These are phyloP conservation scores for Lordiphosa clarofinis DNA, from an alignment of 1,140 invertebrate species.

Conservation along the genomic window DNA sequence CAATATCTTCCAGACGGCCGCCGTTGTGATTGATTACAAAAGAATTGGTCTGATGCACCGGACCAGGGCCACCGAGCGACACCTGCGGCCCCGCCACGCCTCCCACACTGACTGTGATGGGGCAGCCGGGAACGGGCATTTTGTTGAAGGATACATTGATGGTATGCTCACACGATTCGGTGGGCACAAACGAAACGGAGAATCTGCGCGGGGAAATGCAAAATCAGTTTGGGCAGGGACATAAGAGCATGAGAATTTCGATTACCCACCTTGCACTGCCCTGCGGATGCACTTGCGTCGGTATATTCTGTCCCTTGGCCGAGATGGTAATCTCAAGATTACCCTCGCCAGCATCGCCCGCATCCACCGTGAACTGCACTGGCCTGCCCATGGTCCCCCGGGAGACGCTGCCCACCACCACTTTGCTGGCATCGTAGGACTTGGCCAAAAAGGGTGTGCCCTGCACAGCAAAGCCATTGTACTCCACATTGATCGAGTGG, in stretches of 20 bases:
- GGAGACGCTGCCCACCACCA: constrained; percentile 89
- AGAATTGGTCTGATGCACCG: constrained; percentile 83
- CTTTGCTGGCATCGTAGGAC: constrained; percentile 94
- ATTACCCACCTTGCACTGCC: constrained; percentile 81
- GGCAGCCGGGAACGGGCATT: constrained; percentile 89
- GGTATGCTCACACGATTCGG: constrained; percentile 95
- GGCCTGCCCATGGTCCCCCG: constrained; percentile 91
- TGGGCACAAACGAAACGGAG: constrained; percentile 96
- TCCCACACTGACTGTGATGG: constrained; percentile 87
- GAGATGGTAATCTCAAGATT: constrained; percentile 98
- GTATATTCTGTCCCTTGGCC: constrained; percentile 94
- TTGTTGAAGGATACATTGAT: constrained; percentile 99
- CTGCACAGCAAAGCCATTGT: constrained; percentile 93
- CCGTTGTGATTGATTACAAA: constrained; percentile 87
- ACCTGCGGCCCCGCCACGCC: constrained; percentile 87
- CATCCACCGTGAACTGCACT: constrained; percentile 96
- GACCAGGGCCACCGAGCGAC: constrained; percentile 84
- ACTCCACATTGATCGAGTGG: constrained; percentile 93
- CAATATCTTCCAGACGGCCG: constrained; percentile 93
- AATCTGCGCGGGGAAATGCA: constrained; percentile 83
- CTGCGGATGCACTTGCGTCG: constrained; percentile 98
- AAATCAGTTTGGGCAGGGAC: no score
- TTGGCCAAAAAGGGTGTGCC: constrained; percentile 96
- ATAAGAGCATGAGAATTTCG: not conserved
- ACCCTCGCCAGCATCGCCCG: constrained; percentile 97